Evolutionary conservation across 2,113 vertebrate genomes (phyloP), one percentile per base, ranked within the genome.

Genomic region (Otis tarda): DNA sequence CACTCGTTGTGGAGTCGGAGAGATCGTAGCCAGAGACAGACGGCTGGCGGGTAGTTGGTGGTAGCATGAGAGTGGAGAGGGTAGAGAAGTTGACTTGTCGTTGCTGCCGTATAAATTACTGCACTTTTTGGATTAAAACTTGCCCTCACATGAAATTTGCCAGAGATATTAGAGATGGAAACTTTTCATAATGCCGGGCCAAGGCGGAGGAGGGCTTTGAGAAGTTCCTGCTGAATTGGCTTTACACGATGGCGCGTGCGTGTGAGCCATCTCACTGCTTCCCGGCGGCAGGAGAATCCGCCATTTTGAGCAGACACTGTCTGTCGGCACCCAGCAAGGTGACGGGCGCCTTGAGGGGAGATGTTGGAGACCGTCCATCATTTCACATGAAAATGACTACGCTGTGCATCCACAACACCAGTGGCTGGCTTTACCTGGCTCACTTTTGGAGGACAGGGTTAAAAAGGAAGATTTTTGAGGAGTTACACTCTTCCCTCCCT

Each of bases 401-500:
- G 52, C 67, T 8, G 47, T 50, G 63, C 20, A 47, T 49, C 94
- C 89, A 31, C 8, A 16, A 78, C 80, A 73, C 8, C 63, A 87
- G 87, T 24, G 81, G 63, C 69, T 80, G 12, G 45, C 56, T 83
- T 94, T 73, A 63, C 94, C 96, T 82, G 1, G 27, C 69, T 93
- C 37, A 4, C 64, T 92, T 95, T 79, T 31, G 82, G 83, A 97
- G 52, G 43, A 76, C 3, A 33, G 52, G 63, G 78, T 86, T 88
- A 81, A 96, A 96, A 95, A 56, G 57, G 77, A 84, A 89, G 78
- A 69, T 70, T 89, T 50, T 91, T 89, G 33, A 94, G 97, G 94
- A 97, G 96, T 91, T 96, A 85, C 53, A 85, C 57, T 86, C 93
- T 96, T 94, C 86, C 95, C 69, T 97, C 92, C 94, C 96, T 97